phyloP scores from a whole-genome alignment of 2,113 vertebrate genomes.

The Suricata suricatta region DNA sequence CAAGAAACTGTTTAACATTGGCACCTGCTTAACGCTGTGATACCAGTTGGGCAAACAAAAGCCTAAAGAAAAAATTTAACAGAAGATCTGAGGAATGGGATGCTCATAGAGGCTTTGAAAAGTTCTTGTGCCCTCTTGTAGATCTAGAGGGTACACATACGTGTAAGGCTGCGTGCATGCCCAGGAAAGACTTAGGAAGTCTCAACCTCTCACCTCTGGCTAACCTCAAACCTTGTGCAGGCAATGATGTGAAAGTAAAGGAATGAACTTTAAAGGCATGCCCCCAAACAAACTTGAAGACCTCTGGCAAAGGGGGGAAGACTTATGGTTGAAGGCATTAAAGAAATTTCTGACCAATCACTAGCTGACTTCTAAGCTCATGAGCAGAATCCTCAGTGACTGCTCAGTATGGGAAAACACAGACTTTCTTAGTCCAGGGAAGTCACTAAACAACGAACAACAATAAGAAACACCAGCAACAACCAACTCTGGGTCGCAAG shows the following conservation, averaged over 20 bases:
- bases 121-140: background rate
- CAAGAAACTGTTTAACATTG: background rate
- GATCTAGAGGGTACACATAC: background rate
- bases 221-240: background rate
- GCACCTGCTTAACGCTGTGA: background rate
- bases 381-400: background rate
- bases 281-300: background rate
- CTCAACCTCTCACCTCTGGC: background rate
- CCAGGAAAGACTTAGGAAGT: background rate
- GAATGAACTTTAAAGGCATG: background rate
- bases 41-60: background rate
- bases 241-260: background rate
- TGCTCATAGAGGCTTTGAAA: background rate
- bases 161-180: rapidly evolving
- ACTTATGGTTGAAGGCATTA: background rate
- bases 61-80: background rate
- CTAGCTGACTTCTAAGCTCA: background rate
- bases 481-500: background rate
- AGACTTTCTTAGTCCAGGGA: background rate
- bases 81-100: background rate
- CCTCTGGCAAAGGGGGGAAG: background rate
- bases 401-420: background rate
- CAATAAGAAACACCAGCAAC: background rate
- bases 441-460: background rate
- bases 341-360: background rate